These are phyloP conservation scores for Diarsia mendica DNA, from an alignment of 2,888 invertebrate genomes.

Conservation along the genomic window DNA sequence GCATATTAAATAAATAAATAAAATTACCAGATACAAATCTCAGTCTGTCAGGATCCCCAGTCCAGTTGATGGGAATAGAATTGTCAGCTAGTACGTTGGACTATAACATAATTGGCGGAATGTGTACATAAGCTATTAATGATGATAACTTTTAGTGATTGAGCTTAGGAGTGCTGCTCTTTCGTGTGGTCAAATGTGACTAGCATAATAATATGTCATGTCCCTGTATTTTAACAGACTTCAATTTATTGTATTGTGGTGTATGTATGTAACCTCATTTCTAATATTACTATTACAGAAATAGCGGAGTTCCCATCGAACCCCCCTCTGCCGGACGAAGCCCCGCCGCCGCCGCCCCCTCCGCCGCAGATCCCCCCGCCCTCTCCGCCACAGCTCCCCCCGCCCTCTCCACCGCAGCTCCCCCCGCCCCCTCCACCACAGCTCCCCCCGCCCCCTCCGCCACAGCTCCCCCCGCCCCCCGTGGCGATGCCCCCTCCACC, in stretches of 20 bases:
- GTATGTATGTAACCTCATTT: neutral
- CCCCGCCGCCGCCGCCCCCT: slow-evolving; percentile 71
- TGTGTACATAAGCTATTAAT: neutral
- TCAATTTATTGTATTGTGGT: no score
- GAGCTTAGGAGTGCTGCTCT: neutral
- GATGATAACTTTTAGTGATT: neutral
- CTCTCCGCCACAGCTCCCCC: slow-evolving; percentile 10
- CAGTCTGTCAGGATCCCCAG: neutral
- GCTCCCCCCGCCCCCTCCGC: slow-evolving; percentile 28
- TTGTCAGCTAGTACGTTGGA: neutral
- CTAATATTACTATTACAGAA: slow-evolving; percentile 71
- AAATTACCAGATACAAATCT: neutral
- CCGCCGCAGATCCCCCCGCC: slow-evolving; percentile 60
- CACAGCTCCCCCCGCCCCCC: slow-evolving; percentile 36
- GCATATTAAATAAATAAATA: neutral
- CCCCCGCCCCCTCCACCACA: slow-evolving; percentile 19
- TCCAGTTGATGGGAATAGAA: neutral
- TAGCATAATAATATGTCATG: neutral
- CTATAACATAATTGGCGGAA: neutral
- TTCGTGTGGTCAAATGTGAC: neutral
- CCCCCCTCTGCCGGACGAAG: slow-evolving; percentile 87
- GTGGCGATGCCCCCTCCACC: slow-evolving; percentile 33
- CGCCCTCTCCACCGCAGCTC: slow-evolving; percentile 40
- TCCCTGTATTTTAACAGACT: neutral
- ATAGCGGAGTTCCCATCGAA: slow-evolving; percentile 81